Conservation (phyloP, 2,797 vertebrate genomes). For the Champsocephalus esox region DNA sequence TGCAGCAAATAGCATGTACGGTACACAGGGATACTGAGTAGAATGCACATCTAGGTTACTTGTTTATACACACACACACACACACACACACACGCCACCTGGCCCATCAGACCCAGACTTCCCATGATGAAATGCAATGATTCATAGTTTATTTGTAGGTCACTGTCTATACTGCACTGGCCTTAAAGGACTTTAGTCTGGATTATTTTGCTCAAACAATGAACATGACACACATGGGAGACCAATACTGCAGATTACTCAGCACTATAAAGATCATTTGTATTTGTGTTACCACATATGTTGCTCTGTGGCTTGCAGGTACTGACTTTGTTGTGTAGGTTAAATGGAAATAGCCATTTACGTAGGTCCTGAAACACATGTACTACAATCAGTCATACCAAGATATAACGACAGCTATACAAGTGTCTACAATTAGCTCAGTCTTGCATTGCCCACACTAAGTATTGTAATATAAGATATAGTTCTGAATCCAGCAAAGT, state of each 20-base stretch:
- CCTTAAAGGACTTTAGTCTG: slow-evolving; percentile 35
- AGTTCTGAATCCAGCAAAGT: slow-evolving; percentile 2
- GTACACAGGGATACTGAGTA: background rate
- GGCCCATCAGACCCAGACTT: slow-evolving; percentile 27
- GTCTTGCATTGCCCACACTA: background rate
- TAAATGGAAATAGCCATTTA: background rate
- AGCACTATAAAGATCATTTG: slow-evolving; percentile 13
- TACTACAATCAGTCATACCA: background rate
- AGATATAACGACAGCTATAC: background rate
- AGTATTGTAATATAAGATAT: slow-evolving; percentile 7
- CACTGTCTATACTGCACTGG: slow-evolving; percentile 23
- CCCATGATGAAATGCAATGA: slow-evolving; percentile 49
- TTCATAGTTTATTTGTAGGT: slow-evolving; percentile 62
- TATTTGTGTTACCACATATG: slow-evolving; percentile 2
- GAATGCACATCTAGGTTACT: slow-evolving; percentile 6
- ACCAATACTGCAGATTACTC: slow-evolving; percentile 34
- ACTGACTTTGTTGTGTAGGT: slow-evolving; percentile 14
- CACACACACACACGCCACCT: slow-evolving; percentile 4
- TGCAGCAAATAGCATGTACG: background rate
- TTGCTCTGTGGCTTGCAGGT: slow-evolving; percentile 21
- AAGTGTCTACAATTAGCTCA: background rate
- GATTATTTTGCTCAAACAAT: slow-evolving; percentile 51
- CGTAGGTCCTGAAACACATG: background rate
- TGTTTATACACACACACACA: background rate
- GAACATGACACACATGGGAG: slow-evolving; percentile 26